Evolutionary conservation across 1,140 invertebrate species (phyloP), one percentile per base, ranked within the genome.

Genomic region (Aphis gossypii): DNA sequence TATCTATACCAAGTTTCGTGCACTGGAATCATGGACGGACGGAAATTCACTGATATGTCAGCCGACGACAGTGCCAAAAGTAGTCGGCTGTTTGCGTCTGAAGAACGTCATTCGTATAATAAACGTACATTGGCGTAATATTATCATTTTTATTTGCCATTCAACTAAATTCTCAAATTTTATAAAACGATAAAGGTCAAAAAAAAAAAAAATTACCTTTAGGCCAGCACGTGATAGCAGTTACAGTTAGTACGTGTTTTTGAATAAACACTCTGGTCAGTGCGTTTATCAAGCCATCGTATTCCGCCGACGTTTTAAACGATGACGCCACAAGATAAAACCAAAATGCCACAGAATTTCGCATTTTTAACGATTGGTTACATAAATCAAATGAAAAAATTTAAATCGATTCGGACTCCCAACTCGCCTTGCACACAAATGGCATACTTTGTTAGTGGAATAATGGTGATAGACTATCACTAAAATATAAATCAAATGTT

Each of bases 1-100:
- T 56, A 86, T 56, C 35, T 86, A 35, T 93, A 93, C 92, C 92
- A 93, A 6, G 82, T 51, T 1, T 86, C 21, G 41, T 86, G 51
- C 0, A 4, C 14, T 38, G 92, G 92, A 38, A 86, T 54, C 25
- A 54, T 14, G 2, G 82, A 86, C 23, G 46, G 48, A 44, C 23
- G 46, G 3, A 84, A 93, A 25, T 38, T 54, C 1, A 56, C 48
- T 6, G 92, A 93, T 86, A 93, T 84, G 14, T 93, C 82, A 3
- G 30, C 92, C 14, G 76, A 48, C 14, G 92, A 93, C 14, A 93
- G 38, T 44, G 14, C 35, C 0, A 30, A 41, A 3, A 93, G 2
- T 6, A 93, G 48, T 25, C 30, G 46, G 7, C 1, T n/a, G 4
- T 54, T 56, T 1, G 48, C 46, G 30, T 41, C 92, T 93, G 91